Conservation (phyloP, 2,113 vertebrate species). For the Lasiurus borealis region DNA sequence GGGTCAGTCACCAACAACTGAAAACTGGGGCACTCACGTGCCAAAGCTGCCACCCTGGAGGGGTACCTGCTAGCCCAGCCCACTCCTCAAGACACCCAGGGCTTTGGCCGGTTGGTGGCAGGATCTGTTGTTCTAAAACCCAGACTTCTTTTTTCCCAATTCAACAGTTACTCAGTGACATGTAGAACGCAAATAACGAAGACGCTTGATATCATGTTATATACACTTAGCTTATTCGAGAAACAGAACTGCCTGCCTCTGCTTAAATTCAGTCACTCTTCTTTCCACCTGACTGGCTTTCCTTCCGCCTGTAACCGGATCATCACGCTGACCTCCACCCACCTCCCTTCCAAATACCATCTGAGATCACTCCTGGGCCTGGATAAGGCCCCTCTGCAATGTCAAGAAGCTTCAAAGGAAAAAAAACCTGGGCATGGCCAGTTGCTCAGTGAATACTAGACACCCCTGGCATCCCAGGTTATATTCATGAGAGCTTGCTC, state of each 20-base stretch:
- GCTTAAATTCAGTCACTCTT: not conserved
- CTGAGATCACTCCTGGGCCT: not conserved
- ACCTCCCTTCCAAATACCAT: not conserved
- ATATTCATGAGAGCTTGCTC: not conserved
- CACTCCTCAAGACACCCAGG: not conserved
- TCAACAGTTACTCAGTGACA: not conserved
- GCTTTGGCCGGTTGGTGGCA: not conserved
- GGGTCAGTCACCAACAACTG: not conserved
- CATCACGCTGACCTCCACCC: not conserved
- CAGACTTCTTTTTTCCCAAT: not conserved
- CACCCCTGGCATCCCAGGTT: not conserved
- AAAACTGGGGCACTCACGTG: not conserved
- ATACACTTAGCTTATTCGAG: not conserved
- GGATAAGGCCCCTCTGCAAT: not conserved
- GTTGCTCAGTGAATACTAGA: not conserved
- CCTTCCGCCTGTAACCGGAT: not conserved
- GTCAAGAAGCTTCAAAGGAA: not conserved
- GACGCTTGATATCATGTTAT: not conserved
- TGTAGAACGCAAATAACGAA: not conserved
- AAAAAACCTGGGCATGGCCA: not conserved
- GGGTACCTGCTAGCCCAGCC: not conserved
- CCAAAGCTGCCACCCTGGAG: not conserved
- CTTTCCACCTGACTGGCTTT: not conserved
- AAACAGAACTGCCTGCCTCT: slow-evolving; percentile 34
- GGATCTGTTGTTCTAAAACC: not conserved